Percentiles rank a stretch among this genome's conserved stretches.
phyloP scores from a whole-genome alignment of 64 coral and sea anemone species.

The Actinia tenebrosa region DNA sequence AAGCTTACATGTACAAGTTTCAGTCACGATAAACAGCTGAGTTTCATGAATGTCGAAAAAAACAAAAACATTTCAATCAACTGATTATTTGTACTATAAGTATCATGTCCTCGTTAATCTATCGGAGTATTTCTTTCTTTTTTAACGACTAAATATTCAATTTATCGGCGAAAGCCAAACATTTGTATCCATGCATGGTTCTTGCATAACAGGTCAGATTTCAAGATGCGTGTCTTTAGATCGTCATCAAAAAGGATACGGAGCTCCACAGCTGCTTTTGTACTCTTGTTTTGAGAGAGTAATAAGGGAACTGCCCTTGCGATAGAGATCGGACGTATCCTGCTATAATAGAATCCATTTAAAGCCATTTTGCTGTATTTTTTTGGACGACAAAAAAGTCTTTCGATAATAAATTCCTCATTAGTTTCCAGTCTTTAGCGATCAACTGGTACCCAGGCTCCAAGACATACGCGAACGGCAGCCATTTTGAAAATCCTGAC shows the following conservation, averaged over 20 bases:
- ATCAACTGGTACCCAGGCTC: neutral
- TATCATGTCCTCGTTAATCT: neutral
- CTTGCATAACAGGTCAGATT: slow-evolving; percentile 14
- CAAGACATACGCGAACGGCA: neutral
- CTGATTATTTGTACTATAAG: neutral
- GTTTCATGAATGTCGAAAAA: neutral
- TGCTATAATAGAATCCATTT: neutral
- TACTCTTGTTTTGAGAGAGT: neutral
- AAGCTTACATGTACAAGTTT: neutral
- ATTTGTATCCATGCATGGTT: neutral
- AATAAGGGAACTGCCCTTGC: neutral
- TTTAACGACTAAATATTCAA: neutral
- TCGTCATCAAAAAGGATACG: slow-evolving; percentile 6
- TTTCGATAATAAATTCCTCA: neutral
- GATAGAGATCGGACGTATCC: neutral
- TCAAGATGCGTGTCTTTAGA: neutral
- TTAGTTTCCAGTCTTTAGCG: neutral
- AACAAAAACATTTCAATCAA: neutral
- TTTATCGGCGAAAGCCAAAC: neutral
- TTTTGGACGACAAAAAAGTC: neutral
- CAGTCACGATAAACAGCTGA: neutral
- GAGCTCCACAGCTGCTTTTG: neutral
- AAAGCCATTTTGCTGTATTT: neutral
- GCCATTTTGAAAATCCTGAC: neutral
- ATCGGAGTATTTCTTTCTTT: no score